Evolutionary conservation across 2,113 vertebrate species (phyloP).

Genomic region (Picathartes gymnocephalus): DNA sequence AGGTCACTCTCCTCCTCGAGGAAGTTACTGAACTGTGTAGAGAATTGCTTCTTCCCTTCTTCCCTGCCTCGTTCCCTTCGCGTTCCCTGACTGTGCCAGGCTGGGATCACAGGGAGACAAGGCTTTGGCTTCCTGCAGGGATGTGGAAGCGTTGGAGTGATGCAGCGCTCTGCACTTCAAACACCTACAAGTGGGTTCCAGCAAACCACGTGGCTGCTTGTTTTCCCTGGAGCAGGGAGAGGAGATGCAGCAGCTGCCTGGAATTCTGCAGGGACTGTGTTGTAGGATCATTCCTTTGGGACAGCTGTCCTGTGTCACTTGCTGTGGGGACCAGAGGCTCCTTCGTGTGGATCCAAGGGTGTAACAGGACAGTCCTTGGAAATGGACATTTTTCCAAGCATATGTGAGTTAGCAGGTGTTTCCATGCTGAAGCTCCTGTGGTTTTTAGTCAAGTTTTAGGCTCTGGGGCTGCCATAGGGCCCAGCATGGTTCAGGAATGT

Average conservation of each 20-base stretch:
- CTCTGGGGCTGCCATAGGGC: neutral
- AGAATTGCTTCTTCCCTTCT: slow-evolving; percentile 36
- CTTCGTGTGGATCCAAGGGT: neutral
- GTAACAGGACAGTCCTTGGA: neutral
- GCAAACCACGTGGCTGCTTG: neutral
- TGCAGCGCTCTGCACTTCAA: neutral
- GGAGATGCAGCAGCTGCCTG: neutral
- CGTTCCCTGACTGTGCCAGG: neutral
- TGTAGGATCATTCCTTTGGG: neutral
- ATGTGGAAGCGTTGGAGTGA: neutral
- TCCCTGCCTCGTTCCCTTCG: neutral
- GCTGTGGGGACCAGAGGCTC: neutral
- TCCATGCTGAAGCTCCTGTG: neutral
- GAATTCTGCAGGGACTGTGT: neutral
- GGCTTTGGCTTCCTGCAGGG: neutral
- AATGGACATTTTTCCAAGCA: neutral
- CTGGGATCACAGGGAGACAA: neutral
- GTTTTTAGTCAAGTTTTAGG: neutral
- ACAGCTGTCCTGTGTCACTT: neutral
- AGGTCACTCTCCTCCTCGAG: slow-evolving; percentile 25
- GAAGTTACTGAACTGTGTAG: neutral
- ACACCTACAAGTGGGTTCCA: neutral
- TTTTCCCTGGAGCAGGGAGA: neutral
- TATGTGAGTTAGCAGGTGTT: neutral
- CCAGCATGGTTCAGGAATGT: slow-evolving; percentile 18